Evolutionary conservation across 1,140 invertebrate species (phyloP).

Genomic region (Cheumatopsyche charites): DNA sequence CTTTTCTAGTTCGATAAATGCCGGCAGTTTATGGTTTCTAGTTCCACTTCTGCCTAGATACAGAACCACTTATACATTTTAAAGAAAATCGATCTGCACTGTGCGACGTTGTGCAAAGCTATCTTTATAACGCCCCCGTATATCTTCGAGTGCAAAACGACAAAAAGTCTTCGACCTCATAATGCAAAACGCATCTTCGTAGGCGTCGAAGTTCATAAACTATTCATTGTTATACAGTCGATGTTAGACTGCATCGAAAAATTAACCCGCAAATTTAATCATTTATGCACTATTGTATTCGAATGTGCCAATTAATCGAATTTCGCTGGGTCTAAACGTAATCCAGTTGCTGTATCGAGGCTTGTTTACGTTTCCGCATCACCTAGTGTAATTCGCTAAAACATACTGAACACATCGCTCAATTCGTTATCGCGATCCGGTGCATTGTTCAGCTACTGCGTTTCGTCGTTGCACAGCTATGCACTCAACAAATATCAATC

Average conservation of each 20-base stretch:
- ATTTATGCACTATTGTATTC: too few species aligned
- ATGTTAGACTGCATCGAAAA: too few species aligned
- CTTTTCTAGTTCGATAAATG: slow-evolving; percentile 15
- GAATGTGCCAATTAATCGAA: too few species aligned
- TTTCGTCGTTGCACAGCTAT: too few species aligned
- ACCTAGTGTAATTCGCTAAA: not conserved
- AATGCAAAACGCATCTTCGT: slow-evolving; percentile 21
- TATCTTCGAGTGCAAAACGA: not conserved
- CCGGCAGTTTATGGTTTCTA: slow-evolving; percentile 9
- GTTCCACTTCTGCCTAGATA: slow-evolving; percentile 7
- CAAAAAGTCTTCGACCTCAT: slow-evolving; percentile 24
- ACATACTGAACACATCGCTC: too few species aligned
- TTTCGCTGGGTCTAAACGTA: too few species aligned
- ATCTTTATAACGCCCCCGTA: slow-evolving; percentile 16
- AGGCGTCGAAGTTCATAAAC: not conserved
- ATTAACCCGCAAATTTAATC: too few species aligned
- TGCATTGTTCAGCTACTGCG: too few species aligned
- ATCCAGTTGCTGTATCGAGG: too few species aligned
- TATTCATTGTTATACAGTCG: not conserved
- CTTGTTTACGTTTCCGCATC: not conserved
- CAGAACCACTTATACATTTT: not conserved
- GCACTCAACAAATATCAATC: too few species aligned
- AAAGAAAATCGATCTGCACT: slow-evolving; percentile 17
- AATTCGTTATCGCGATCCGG: too few species aligned
- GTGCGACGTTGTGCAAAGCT: not conserved